Evolutionary conservation across 2,113 vertebrate species (phyloP), one percentile per base, ranked within the genome.

Genomic region (Misgurnus anguillicaudatus): DNA sequence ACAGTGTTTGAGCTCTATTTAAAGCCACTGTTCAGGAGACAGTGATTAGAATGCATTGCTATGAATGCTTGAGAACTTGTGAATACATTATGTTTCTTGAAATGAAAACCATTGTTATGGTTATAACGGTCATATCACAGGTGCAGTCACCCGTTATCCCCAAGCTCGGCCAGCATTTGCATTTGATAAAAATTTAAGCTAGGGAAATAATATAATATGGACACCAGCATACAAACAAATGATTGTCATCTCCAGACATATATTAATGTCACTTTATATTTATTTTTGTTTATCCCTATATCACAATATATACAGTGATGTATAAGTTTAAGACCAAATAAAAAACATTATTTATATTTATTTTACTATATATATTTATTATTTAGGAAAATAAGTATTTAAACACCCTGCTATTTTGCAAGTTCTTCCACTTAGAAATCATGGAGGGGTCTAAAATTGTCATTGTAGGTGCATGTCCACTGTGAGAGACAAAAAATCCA

Each of bases 11-110:
- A 82, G 84, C 53, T 70, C 66, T 71, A 76, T 87, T 86, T 83
- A 80, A 89, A 87, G 80, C 36, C 74, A 84, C 62, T 77, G 77
- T 86, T 86, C 75, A 73, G 17, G 11, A 75, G 31, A 81, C 65
- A 58, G 80, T 66, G 66, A 83, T 90, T 86, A 78, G 75, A 88
- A 87, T 89, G 86, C 88, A 86, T 78, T 57, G 64, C 61, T 48
- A n/a, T 77, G 80, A 77, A 85, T 85, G 60, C 38, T 14, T 6
- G 36, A 82, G 83, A 85, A 87, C 83, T 75, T 67, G 83, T 88
- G 83, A 88, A 90, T 89, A 83, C 6, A 87, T 87, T 86, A 86
- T 38, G 48, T 58, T 57, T 47, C 38, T 65, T 10, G 48, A 51
- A 75, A 83, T 39, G 38, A 63, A 79, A 67, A 64, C 80, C 9